Evolutionary conservation across 2,797 vertebrate genomes (phyloP), one percentile per base, ranked within the genome.

Genomic region (Sparidentex hasta): DNA sequence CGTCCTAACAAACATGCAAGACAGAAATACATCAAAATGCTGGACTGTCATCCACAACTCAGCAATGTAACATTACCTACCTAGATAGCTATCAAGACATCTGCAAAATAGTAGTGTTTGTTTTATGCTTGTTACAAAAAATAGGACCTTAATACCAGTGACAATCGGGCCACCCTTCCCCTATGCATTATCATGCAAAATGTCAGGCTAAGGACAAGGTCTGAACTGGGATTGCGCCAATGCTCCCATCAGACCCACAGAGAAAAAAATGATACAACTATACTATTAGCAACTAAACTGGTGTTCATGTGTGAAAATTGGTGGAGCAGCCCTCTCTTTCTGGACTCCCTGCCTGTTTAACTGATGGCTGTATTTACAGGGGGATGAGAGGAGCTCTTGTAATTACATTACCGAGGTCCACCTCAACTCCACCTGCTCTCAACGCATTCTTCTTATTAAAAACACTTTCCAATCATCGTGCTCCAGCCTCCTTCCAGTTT

Each of bases 361-460:
- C 7, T 58, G 69, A 47, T 18, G 11, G 17, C 47, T 23, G 61
- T 17, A 13, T 69, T 70, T 64, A 67, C 67, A 55, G 14, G 54
- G 52, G 17, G 41, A 68, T n/a, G 46, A 59, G 20, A 44, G 16
- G n/a, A 69, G 54, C n/a, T 58, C 12, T 29, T 51, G 25, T 62
- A 66, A 80, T 51, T 56, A 43, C 18, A 46, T 56, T 50, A 64
- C 5, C 25, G 20, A 69, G 52, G 57, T 47, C 11, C 23, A 56
- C 29, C 23, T 23, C 13, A 16, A 48, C 64, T 57, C 57, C 33
- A 48, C 23, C 69, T 59, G 65, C 51, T 44, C 18, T 41, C 21
- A 23, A 23, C 65, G 27, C 48, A 41, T 46, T 27, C 2, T 57
- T 68, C 47, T 27, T 72, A 46, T 64, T 25, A 67, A 67, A n/a